A percentile compares a stretch with the other conserved stretches of the same genome.
These are phyloP conservation scores for Euplagia quadripunctaria DNA, from an alignment of 2,888 invertebrate genomes.

Conservation along the genomic window DNA sequence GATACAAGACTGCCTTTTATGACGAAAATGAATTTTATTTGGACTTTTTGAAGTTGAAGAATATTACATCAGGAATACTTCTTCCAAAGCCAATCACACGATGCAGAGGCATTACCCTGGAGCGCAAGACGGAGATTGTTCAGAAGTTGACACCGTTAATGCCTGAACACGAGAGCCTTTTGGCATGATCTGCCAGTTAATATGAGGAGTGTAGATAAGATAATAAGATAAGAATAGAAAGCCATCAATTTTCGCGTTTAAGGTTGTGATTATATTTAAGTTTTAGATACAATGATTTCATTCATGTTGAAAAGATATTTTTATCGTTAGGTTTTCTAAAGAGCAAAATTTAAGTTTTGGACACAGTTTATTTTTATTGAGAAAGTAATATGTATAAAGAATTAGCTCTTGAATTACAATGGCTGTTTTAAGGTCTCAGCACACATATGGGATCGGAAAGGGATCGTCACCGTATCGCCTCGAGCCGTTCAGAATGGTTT, in stretches of 20 bases:
- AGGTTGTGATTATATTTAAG: conserved; percentile 3
- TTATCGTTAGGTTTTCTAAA: conserved; percentile 4
- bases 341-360: conserved; percentile 5
- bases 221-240: no score
- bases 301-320: background rate
- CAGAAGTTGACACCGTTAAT: conserved; percentile 16
- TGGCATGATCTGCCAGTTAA: conserved; percentile 18
- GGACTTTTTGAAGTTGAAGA: conserved; percentile 15
- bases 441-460: no score
- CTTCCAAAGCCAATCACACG: conserved; percentile 15
- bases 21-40: conserved; percentile 7
- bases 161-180: conserved; percentile 20
- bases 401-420: conserved; percentile 1
- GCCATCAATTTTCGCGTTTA: conserved; percentile 4
- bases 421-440: conserved; percentile 11
- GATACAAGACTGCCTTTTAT: conserved; percentile 6
- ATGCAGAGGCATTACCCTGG: conserved; percentile 18
- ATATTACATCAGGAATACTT: conserved; percentile 17
- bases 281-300: conserved; percentile 2
- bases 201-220: conserved; percentile 12
- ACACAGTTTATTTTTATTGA: conserved; percentile 8
- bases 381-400: background rate
- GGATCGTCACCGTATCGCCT: no score
- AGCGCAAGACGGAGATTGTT: conserved; percentile 10
- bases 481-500: no score